Base-by-base conservation (phyloP, 2,113 vertebrate genomes). In the Cyanocitta stelleri region DNA sequence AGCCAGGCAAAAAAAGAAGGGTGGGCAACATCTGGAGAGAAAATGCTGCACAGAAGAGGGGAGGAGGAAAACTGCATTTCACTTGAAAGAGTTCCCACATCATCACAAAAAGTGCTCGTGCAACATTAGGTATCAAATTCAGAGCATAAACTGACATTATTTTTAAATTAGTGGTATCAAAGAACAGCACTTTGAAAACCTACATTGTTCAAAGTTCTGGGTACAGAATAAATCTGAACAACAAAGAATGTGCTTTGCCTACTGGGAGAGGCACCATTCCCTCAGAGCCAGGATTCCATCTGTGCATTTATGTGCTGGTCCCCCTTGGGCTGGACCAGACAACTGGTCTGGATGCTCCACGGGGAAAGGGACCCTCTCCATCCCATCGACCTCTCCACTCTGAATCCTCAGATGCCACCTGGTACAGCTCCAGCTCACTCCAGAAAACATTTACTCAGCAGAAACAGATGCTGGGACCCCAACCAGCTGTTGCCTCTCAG, bases 351-450 rank as follows among this genome's bases (percentile, higher is more conserved):
- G 11, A 30, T 10, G 6, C 43, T 58, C 54, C 56, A 24, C 13
- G 44, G 35, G n/a, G 18, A 10, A 64, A 82, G 10, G 20, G 39
- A 73, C 16, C 12, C 6, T 41, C 33, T 44, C 67, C 43, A 21
- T 29, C 23, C 39, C 54, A 72, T 4, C 0, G 0, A 75, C 4
- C 9, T 43, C 29, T 26, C 29, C 5, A 22, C 22, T 4, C n/a
- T 7, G 59, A 61, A 64, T 19, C n/a, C 68, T 69, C 44, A 39
- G 39, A 24, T 9, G 17, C 21, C 39, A 77, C 44, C 44, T 64
- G 58, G 39, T 10, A 22, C 8, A 76, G 62, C 62, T 63, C 66
- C 43, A 32, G 32, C 33, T 71, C 56, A 59, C 1, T 4, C 11
- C 85, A 88, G 55, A 35, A 64, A 43, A 44, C 32, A 44, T 48